Base-by-base conservation (phyloP, 2,888 invertebrate genomes). In the Chydorus sphaericus region DNA sequence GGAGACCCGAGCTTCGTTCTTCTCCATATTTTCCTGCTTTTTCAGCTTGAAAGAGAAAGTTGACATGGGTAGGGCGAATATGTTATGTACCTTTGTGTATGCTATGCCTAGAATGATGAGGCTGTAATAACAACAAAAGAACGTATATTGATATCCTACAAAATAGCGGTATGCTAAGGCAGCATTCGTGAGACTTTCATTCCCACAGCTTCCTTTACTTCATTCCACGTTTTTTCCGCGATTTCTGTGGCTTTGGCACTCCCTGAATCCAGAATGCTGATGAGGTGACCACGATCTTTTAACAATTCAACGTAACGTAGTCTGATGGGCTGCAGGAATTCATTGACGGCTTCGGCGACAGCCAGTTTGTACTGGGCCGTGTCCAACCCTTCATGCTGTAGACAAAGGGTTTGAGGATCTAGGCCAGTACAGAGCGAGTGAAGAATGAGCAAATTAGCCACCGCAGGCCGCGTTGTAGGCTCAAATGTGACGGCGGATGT, bases 371-470 rank as follows among this genome's bases (percentile, higher is more conserved):
- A 89, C 76, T 80, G 75, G 64, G 80, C 85, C 49, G 91, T 93
- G 67, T 84, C 81, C 39, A 87, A 66, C 10, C 72, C 72, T 57
- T 71, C 68, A 18, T 73, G 77, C 67, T 87, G 82, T 60, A 75
- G 72, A 62, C 83, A 80, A 59, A 86, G 83, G 62, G 82, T 76
- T 61, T 83, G 79, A 3, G 81, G 73, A 53, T 75, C 68, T 68
- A 77, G 73, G 48, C 79, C 83, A 18, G 80, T 78, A 20, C 86
- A 72, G 57, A 85, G 75, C 51, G 87, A 81, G 72, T 92, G 88
- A 60, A 94, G 83, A 56, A 76, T 74, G 60, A 97, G 76, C 56
- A 98, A 75, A 74, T 97, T 97, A 51, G 92, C 77, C 16, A 98
- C 85, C 26, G 91, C 97, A 0, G 90, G 85, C 60, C 97, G 75